Percentiles rank a stretch among this genome's conserved stretches.
Evolutionary conservation across 2,113 vertebrate genomes (phyloP).

Genomic region (Dermatemys mawii): DNA sequence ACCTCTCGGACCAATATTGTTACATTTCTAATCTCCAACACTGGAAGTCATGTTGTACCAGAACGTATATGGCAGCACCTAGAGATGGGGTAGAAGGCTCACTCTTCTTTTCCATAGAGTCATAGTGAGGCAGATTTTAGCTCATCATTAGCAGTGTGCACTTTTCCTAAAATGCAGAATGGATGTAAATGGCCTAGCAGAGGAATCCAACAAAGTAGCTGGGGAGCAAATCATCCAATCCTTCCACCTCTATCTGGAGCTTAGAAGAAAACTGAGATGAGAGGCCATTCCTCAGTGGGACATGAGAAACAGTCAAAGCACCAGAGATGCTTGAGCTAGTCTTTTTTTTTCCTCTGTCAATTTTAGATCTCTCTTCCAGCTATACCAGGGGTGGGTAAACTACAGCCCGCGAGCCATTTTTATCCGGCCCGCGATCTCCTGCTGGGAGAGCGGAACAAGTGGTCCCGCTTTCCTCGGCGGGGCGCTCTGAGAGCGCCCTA

Average conservation of each 20-base stretch:
- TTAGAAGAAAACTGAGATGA: not conserved
- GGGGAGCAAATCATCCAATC: not conserved
- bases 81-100: not conserved
- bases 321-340: not conserved
- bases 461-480: too few species aligned
- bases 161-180: not conserved
- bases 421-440: too few species aligned
- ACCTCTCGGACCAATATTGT: not conserved
- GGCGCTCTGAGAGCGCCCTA: too few species aligned
- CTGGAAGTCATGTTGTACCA: not conserved
- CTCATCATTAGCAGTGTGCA: not conserved
- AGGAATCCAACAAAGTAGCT: not conserved
- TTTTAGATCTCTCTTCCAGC: not conserved
- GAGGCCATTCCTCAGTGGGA: not conserved
- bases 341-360: not conserved
- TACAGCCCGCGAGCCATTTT: too few species aligned
- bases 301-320: not conserved
- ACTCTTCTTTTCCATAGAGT: not conserved
- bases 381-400: too few species aligned
- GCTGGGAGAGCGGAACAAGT: too few species aligned
- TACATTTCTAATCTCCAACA: not conserved
- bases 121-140: not conserved
- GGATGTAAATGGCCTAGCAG: not conserved
- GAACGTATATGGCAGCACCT: not conserved
- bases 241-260: not conserved